Conservation (phyloP, 2,888 invertebrate genomes). For the Drosophila subsilvestris region DNA sequence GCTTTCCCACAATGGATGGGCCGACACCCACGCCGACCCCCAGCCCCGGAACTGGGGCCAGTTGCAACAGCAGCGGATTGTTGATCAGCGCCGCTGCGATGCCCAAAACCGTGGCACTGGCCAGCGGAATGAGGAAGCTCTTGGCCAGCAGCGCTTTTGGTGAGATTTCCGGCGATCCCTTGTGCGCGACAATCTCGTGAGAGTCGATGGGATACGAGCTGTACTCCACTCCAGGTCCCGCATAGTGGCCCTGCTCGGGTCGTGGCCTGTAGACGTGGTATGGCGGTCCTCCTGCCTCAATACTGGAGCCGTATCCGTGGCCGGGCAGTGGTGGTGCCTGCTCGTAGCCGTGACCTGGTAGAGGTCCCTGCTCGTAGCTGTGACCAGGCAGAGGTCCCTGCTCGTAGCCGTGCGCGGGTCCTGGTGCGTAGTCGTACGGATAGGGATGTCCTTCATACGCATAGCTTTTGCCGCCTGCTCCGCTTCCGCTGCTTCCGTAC, state of each 20-base stretch:
- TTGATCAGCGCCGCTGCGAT: constrained; percentile 91
- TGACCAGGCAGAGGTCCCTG: constrained; percentile 10
- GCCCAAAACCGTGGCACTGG: constrained; percentile 91
- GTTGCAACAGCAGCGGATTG: constrained; percentile 91
- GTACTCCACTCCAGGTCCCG: constrained; percentile 75
- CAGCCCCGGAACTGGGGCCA: constrained; percentile 87
- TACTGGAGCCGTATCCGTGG: constrained; percentile 49
- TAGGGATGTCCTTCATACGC: constrained; percentile 51
- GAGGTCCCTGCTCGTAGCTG: constrained; percentile 21
- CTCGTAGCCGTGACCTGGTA: no score
- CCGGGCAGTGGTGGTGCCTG: constrained; percentile 18
- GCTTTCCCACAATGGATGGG: constrained; percentile 70
- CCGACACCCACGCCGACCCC: constrained; percentile 86
- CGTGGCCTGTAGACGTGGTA: constrained; percentile 78
- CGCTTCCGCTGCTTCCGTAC: constrained; percentile 49
- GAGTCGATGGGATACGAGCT: constrained; percentile 42
- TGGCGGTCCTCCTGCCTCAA: constrained; percentile 76
- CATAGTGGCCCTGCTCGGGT: constrained; percentile 63
- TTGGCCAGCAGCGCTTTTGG: constrained; percentile 84
- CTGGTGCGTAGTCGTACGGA: constrained; percentile 30
- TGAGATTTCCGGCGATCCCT: constrained; percentile 72
- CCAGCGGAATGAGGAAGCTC: constrained; percentile 89
- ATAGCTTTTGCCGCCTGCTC: constrained; percentile 47
- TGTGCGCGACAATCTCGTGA: constrained; percentile 71
- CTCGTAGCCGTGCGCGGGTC: constrained; percentile 4